phyloP scores from a whole-genome alignment of 1,140 invertebrate species.

The Amyelois transitella region DNA sequence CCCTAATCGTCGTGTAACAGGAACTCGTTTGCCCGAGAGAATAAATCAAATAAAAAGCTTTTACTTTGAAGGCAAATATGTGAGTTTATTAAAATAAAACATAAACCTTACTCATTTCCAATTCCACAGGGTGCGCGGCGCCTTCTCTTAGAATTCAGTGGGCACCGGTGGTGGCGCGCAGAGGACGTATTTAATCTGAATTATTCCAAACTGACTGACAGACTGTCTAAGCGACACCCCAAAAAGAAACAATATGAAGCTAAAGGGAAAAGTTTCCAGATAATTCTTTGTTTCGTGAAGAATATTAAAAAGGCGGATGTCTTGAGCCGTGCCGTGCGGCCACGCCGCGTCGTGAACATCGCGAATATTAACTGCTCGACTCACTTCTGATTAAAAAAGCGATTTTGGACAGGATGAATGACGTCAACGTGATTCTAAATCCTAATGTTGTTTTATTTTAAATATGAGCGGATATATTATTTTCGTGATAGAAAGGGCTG shows the following conservation, averaged over 20 bases:
- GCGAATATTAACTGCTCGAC: conserved; percentile 55
- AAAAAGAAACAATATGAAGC: conserved; percentile 43
- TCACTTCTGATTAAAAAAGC: conserved; percentile 59
- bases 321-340: conserved; percentile 10
- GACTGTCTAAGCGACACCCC: conserved; percentile 53
- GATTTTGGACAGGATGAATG: conserved; percentile 62
- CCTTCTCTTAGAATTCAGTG: conserved; percentile 51
- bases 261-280: conserved; percentile 43
- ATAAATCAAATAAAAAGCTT: conserved; percentile 54
- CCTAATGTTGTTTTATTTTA: conserved; percentile 56
- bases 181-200: conserved; percentile 69
- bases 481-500: conserved; percentile 61
- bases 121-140: conserved; percentile 46
- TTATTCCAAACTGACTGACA: conserved; percentile 62
- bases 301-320: conserved; percentile 57
- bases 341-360: conserved; percentile 26
- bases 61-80: conserved; percentile 56
- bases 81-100: conserved; percentile 65
- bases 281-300: conserved; percentile 41
- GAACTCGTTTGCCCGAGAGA: conserved; percentile 47
- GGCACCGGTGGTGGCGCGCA: conserved; percentile 32
- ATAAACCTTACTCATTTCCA: conserved; percentile 51
- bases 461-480: conserved; percentile 63
- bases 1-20: conserved; percentile 34
- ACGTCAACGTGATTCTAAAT: conserved; percentile 51